Evolutionary conservation across 2,888 invertebrate genomes (phyloP).

Genomic region (Melikaiella ostensackeni): DNA sequence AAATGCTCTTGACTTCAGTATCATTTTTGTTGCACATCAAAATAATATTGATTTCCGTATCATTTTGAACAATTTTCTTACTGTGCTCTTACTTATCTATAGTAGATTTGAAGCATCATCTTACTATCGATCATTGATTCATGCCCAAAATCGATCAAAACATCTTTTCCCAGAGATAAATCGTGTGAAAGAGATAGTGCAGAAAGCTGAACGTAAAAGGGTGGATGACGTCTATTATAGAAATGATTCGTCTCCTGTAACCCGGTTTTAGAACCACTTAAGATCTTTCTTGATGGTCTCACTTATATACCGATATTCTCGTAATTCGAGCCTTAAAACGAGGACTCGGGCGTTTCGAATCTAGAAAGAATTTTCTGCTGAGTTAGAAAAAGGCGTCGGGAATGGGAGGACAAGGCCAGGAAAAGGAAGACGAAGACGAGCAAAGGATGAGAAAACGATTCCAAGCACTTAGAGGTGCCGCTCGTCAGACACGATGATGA

Average conservation of each 20-base stretch:
- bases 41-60: no score
- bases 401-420: constrained; percentile 50
- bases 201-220: not conserved
- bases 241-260: constrained; percentile 13
- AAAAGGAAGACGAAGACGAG: constrained; percentile 49
- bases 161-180: not conserved
- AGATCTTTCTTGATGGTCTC: constrained; percentile 19
- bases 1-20: no score
- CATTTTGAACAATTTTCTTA: no score
- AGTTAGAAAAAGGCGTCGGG: constrained; percentile 37
- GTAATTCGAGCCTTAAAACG: constrained; percentile 20
- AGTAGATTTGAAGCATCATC: no score
- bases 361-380: constrained; percentile 41
- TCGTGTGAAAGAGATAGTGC: not conserved
- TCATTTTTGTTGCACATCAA: no score
- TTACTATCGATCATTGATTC: no score
- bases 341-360: constrained; percentile 33
- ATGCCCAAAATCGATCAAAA: not conserved
- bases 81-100: no score
- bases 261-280: constrained; percentile 9
- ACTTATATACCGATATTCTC: constrained; percentile 14
- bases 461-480: constrained; percentile 66
- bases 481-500: constrained; percentile 69
- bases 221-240: not conserved
- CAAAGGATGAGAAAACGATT: constrained; percentile 57